Percentiles rank a stretch among this genome's conserved stretches.
These are phyloP conservation scores for Lipophrys pholis DNA, from an alignment of 2,113 vertebrate genomes.

Conservation along the genomic window DNA sequence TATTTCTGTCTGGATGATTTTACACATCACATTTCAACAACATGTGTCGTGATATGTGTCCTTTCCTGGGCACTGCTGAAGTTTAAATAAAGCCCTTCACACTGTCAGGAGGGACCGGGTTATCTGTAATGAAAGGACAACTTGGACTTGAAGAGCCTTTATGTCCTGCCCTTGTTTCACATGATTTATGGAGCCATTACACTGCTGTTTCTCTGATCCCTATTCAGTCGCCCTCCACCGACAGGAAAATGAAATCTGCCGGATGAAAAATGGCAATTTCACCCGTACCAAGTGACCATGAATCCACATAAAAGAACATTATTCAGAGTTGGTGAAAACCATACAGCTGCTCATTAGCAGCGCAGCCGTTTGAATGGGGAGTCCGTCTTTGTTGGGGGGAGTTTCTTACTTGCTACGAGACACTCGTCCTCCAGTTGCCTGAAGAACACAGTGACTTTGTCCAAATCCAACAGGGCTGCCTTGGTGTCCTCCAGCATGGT, in stretches of 20 bases:
- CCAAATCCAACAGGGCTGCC: conserved; percentile 92
- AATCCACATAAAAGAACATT: conserved; percentile 58
- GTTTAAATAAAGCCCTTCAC: conserved; percentile 16
- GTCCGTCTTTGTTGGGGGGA: conserved; percentile 47
- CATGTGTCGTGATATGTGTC: conserved; percentile 3
- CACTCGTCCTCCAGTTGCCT: conserved; percentile 92
- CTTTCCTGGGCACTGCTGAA: neutral
- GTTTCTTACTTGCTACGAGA: conserved; percentile 92
- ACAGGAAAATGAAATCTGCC: conserved; percentile 46
- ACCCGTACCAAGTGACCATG: conserved; percentile 26
- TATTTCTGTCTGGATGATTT: neutral
- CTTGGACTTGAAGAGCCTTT: neutral
- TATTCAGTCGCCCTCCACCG: conserved; percentile 16
- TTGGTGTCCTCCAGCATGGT: conserved; percentile 96
- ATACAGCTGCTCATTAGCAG: conserved; percentile 69
- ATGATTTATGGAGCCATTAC: conserved; percentile 45
- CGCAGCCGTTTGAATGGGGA: conserved; percentile 48
- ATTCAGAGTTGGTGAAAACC: conserved; percentile 49
- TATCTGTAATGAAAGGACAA: conserved; percentile 13
- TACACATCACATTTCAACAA: neutral
- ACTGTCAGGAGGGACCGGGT: conserved; percentile 8
- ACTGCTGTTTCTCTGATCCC: conserved; percentile 35
- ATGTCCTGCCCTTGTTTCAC: conserved; percentile 24
- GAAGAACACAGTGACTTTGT: conserved; percentile 95
- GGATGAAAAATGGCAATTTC: conserved; percentile 36